Evolutionary conservation across 2,797 vertebrate species (phyloP).

Genomic region (Yasuhikotakia modesta): DNA sequence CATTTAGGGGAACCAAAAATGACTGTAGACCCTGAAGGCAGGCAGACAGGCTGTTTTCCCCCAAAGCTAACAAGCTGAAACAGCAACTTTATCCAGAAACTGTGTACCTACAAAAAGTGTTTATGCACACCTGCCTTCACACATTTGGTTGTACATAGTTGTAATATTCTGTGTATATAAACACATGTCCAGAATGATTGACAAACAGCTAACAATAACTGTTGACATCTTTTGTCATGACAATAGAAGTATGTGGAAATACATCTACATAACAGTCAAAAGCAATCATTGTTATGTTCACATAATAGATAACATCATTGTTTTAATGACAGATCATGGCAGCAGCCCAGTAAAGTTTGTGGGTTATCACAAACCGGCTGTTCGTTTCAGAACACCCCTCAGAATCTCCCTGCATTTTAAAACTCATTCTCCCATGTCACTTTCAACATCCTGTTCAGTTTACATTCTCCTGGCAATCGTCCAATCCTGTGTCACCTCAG

Average conservation of each 20-base stretch:
- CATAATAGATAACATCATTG: neutral
- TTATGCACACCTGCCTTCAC: neutral
- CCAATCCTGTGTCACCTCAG: neutral
- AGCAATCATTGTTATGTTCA: neutral
- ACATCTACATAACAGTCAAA: neutral
- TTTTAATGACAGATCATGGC: neutral
- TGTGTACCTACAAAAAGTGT: neutral
- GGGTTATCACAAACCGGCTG: neutral
- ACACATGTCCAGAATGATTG: neutral
- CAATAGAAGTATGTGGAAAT: neutral
- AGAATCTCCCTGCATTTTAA: neutral
- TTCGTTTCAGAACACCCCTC: neutral
- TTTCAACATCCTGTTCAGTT: conserved; percentile 14
- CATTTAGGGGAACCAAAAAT: neutral
- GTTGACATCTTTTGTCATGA: too few relatives aligned
- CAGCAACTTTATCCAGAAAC: neutral
- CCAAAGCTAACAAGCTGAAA: neutral
- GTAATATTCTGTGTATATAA: neutral
- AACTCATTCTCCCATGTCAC: neutral
- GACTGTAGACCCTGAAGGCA: neutral
- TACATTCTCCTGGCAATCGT: neutral
- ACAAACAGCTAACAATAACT: neutral
- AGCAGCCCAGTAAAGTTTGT: neutral
- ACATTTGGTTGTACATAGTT: neutral
- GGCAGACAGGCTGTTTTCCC: neutral